Base-by-base conservation (phyloP, 2,888 invertebrate species). In the Cactoblastis cactorum region DNA sequence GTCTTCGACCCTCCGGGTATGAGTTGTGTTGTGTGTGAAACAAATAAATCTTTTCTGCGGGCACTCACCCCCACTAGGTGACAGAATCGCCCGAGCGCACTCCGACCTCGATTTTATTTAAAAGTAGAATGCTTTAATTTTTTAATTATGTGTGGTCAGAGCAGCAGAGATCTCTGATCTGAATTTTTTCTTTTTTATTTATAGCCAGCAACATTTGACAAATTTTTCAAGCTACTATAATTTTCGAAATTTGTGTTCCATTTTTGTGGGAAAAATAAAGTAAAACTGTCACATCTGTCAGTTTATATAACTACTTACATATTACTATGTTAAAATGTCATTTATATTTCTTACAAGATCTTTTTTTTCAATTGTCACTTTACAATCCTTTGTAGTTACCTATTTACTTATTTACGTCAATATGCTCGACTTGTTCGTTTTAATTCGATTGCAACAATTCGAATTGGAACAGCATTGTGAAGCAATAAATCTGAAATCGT, bases 1-100 rank as follows among this genome's bases (percentile, higher is more conserved):
- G 43, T 43, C 28, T 43, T 43, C 28, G 43, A 28, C 43, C 43
- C 43, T 9, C 28, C 28, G 28, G 45, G n/a, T 39, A 39, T 48
- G 54, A 41, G 52, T 50, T 50, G 54, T 45, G 52, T 50, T 50
- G 50, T 54, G 54, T 47, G 52, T 48, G 54, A 50, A 52, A 45
- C 47, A 52, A 52, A 54, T 54, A 54, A 54, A 54, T 54, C 54
- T 52, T 50, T 54, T 48, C 39, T 35, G 54, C 34, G 48, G 50
- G 45, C 50, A 54, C 54, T 54, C 54, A 54, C 52, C 54, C 54
- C 50, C 47, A 33, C 38, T 48, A 54, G 54, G 54, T 54, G 54
- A 54, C 54, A 54, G 54, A 54, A 54, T 54, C 54, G 54, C 48
- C 19, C 45, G 54, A 47, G 50, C 45, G n/a, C 54, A 54, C 52